A percentile compares a stretch with the other conserved stretches of the same genome.
phyloP scores from a whole-genome alignment of 2,797 vertebrate species.

The Otolemur crassicaudatus region DNA sequence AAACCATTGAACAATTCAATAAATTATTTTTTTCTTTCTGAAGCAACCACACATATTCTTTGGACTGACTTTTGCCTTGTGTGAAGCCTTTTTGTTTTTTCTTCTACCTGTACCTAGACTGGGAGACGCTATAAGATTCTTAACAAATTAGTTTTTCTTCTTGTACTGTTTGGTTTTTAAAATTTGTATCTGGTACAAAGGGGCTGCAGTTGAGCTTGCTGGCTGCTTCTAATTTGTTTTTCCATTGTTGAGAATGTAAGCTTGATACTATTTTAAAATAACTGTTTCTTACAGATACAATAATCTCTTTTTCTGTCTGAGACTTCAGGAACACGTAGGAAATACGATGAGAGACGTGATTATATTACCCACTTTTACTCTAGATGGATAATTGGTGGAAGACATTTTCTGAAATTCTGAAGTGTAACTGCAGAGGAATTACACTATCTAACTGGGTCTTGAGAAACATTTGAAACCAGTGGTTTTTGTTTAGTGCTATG shows the following conservation, averaged over 20 bases:
- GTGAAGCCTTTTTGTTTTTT: neutral
- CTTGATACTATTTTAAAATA: constrained; percentile 59
- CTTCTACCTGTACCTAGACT: neutral
- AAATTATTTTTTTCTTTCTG: neutral
- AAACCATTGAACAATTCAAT: neutral
- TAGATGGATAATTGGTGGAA: constrained; percentile 60
- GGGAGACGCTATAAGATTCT: constrained; percentile 41
- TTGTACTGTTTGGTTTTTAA: neutral
- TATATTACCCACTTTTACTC: constrained; percentile 18
- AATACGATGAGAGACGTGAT: neutral
- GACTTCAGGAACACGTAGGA: constrained; percentile 21
- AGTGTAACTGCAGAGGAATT: constrained; percentile 64
- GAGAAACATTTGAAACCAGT: constrained; percentile 55
- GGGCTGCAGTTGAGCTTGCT: neutral
- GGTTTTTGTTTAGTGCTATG: constrained; percentile 46
- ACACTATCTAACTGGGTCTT: constrained; percentile 44
- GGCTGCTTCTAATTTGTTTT: constrained; percentile 55
- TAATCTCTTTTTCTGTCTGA: constrained; percentile 49
- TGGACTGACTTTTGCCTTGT: constrained; percentile 30
- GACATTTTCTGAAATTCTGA: constrained; percentile 67
- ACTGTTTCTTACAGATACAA: constrained; percentile 35
- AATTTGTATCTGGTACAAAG: neutral
- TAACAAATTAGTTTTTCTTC: constrained; percentile 35
- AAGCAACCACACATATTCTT: neutral
- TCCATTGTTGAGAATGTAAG: constrained; percentile 53